Conservation (phyloP, 2,113 vertebrate species). For the Gobio gobio region DNA sequence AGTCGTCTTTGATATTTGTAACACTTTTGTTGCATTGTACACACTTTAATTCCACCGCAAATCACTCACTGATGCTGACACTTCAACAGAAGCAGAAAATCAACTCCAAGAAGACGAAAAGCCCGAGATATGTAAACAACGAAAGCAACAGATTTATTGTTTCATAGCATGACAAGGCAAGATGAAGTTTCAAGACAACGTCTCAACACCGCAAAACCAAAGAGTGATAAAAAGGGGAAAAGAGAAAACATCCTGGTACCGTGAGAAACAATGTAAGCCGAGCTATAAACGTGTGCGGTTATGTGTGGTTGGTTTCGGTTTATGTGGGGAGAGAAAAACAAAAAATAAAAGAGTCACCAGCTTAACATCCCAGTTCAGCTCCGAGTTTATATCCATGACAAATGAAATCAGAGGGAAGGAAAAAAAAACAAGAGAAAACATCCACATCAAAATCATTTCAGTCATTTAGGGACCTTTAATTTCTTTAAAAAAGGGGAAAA, state of each 20-base stretch:
- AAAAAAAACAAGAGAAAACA: constrained; percentile 21
- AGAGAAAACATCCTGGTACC: constrained; percentile 15
- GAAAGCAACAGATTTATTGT: constrained; percentile 49
- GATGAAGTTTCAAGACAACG: constrained; percentile 39
- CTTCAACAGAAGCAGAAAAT: neutral
- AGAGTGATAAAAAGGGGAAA: neutral
- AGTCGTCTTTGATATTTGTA: neutral
- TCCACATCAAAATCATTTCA: constrained; percentile 24
- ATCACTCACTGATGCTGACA: too few species aligned
- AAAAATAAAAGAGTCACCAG: neutral
- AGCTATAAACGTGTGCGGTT: constrained; percentile 30
- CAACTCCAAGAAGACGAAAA: neutral
- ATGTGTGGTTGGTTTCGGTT: constrained; percentile 29
- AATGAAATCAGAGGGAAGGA: constrained; percentile 43
- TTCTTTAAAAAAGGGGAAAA: constrained; percentile 55
- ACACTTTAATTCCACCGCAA: neutral
- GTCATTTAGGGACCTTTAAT: neutral
- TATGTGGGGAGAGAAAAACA: neutral
- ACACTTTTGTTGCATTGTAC: neutral
- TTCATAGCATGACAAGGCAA: constrained; percentile 37
- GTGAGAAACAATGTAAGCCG: constrained; percentile 36
- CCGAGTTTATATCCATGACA: constrained; percentile 21
- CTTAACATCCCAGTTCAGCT: constrained; percentile 2
- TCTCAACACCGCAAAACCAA: constrained; percentile 46
- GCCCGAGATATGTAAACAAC: neutral